phyloP scores from a whole-genome alignment of 2,797 vertebrate species.

The Vespertilio murinus region DNA sequence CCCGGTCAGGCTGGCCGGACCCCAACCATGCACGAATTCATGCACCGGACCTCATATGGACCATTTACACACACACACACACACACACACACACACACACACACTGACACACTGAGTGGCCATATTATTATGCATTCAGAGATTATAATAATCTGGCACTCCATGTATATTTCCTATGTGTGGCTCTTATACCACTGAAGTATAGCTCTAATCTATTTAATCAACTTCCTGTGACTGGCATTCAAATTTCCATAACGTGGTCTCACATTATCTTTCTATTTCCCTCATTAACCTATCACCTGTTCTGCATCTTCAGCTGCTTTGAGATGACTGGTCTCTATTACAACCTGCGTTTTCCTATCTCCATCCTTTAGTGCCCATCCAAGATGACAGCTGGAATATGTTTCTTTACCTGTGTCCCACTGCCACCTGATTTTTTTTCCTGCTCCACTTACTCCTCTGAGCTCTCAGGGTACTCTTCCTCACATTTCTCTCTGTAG shows the following conservation, averaged over 20 bases:
- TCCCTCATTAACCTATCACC: not conserved
- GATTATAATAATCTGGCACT: no score
- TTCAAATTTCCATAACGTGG: conserved; percentile 5
- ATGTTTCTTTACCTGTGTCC: not conserved
- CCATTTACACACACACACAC: no score
- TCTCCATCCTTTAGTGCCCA: not conserved
- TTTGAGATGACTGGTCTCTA: not conserved
- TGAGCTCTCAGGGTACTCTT: not conserved
- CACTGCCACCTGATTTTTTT: not conserved
- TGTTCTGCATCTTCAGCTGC: not conserved
- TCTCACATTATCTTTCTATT: not conserved
- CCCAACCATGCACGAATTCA: no score
- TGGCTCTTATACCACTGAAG: not conserved
- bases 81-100: no score
- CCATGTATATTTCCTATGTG: no score
- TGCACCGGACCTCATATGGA: no score
- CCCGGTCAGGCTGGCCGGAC: no score
- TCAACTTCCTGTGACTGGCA: not conserved
- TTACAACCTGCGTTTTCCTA: not conserved
- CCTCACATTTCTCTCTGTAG: not conserved
- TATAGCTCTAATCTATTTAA: not conserved
- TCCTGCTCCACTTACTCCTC: not conserved
- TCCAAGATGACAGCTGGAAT: not conserved
- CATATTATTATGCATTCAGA: no score
- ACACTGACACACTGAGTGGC: no score